Evolutionary conservation across 2,888 invertebrate species (phyloP), one percentile per base, ranked within the genome.

Genomic region (Ophion ventricosus): DNA sequence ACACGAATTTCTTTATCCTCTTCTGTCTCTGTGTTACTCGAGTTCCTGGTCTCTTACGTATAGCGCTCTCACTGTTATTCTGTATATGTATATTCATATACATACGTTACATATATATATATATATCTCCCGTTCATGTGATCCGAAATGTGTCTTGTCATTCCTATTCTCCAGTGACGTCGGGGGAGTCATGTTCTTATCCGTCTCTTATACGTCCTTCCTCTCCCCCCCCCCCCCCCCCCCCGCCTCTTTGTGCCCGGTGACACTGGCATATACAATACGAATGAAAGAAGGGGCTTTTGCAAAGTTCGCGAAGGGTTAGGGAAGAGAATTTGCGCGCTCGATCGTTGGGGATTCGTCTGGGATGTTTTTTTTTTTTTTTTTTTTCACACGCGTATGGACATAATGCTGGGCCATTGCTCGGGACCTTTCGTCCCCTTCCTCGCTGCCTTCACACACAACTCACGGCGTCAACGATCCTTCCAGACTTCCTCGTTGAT

Each of bases 321-420:
- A n/a, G n/a, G n/a, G 81, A 81, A 83, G 43, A 61, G 83, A n/a
- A n/a, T 17, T 49, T 3, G 49, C 49, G 49, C 43, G 77, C 73
- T 81, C 80, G 84, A 73, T 81, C 84, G 84, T 82, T 56, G 64
- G 78, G 84, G 81, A 7, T 82, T 82, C 75, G 79, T 40, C 54
- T 35, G 54, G 29, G 67, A 70, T 69, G 63, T 78, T 84, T 69
- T 67, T 69, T 56, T 72, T 76, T 54, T 5, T 49, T 75, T 40
- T 40, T 40, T 17, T 49, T 49, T 17, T 49, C 3, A 14, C 61
- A 78, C 73, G 49, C 61, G 73, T 56, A 64, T 72, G 70, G 74
- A 81, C 35, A 63, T 67, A 67, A 63, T 43, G 49, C 74, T 5
- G 66, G 69, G 67, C 35, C 14, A 67, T 59, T 61, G 35, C 35